These are phyloP conservation scores for Drepana arcuata DNA, from an alignment of 1,140 invertebrate species.

Conservation along the genomic window DNA sequence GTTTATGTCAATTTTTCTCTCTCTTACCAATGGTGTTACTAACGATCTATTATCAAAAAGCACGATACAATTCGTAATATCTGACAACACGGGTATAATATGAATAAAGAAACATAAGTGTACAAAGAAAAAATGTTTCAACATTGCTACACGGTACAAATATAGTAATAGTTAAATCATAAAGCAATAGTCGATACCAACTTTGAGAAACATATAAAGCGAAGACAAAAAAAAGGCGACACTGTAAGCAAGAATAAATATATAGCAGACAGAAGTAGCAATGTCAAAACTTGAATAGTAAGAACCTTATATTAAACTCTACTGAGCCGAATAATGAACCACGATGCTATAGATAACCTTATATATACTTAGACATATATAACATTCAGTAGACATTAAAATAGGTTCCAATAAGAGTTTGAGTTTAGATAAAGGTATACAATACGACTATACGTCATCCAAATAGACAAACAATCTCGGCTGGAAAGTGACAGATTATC, in stretches of 20 bases:
- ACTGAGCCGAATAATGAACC: conserved; percentile 44
- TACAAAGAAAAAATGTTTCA: conserved; percentile 47
- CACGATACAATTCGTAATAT: too few relatives aligned
- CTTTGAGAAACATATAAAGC: conserved; percentile 51
- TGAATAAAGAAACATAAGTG: too few relatives aligned
- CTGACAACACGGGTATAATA: conserved; percentile 56
- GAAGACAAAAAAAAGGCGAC: conserved; percentile 10
- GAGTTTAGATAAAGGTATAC: conserved; percentile 26
- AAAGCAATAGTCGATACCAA: conserved; percentile 36
- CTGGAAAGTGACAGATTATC: too few relatives aligned
- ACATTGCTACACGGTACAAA: conserved; percentile 53
- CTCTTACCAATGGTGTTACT: too few relatives aligned
- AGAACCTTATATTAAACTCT: conserved; percentile 39
- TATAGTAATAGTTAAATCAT: conserved; percentile 4
- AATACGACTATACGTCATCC: conserved; percentile 22
- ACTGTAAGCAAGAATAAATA: conserved; percentile 13
- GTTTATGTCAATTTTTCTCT: too few relatives aligned
- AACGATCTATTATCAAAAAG: too few relatives aligned
- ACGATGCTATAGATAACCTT: conserved; percentile 42
- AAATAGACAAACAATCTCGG: too few relatives aligned
- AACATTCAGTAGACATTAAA: conserved; percentile 55
- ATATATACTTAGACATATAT: conserved; percentile 64
- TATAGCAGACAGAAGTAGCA: conserved; percentile 39
- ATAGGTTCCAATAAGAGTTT: conserved; percentile 39
- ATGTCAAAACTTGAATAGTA: conserved; percentile 57